Evolutionary conservation across 2,888 invertebrate species (phyloP), one percentile per base, ranked within the genome.

Genomic region (Drosophila mayaguana): DNA sequence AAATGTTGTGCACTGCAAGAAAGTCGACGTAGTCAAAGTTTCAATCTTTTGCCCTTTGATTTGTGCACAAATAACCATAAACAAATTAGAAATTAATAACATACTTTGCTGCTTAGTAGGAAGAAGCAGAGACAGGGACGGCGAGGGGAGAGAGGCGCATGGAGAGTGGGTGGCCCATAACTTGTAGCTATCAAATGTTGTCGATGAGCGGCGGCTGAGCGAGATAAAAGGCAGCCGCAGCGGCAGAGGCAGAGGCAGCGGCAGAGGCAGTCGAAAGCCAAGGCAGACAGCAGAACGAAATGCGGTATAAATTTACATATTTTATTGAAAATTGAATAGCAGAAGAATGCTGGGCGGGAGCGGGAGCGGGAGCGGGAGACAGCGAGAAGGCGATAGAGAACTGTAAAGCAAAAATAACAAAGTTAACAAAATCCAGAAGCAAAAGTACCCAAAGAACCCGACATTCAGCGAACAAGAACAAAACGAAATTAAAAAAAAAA

Each of bases 291-390:
- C 74, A 70, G 71, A 78, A 83, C 63, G 81, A 81, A 89, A 76
- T 89, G 90, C 81, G 90, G 86, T 81, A 86, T 88, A 89, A 86
- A 89, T 86, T 86, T 86, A 72, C 86, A 86, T 86, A 86, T 86
- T 86, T 86, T 86, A 86, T 86, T 86, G 90, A 89, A 88, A 89
- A 89, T 88, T 88, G 86, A 86, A 86, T 82, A 88, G 85, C 81
- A 62, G 56, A 56, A 64, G 18, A 61, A 57, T n/a, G n/a, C n/a
- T n/a, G n/a, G n/a, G 61, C 64, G 71, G 11, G 22, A 32, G 51
- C 28, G 59, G 48, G 62, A 36, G 16, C 28, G 45, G 20, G 53
- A 16, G 20, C 62, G 45, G 53, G 46, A 14, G 36, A 1, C 38
- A 68, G 40, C 54, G 48, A 14, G 16, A 38, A 7, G 6, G 16